Percentiles rank a stretch among this genome's conserved stretches.
These are phyloP conservation scores for Gasterosteus nipponicus DNA, from an alignment of 2,113 vertebrate genomes.

Conservation along the genomic window DNA sequence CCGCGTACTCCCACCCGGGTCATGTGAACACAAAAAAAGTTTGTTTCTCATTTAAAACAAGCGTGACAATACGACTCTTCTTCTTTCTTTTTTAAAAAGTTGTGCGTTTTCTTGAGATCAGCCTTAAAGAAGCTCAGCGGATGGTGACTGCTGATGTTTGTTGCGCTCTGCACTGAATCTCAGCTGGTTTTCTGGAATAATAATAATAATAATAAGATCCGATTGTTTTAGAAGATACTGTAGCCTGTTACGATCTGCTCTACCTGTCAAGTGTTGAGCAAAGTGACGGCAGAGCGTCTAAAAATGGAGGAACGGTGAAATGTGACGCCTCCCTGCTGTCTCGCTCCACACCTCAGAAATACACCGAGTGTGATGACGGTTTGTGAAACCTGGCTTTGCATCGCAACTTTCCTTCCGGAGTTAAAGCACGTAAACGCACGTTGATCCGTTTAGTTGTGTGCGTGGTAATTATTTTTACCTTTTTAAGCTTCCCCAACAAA, in stretches of 20 bases:
- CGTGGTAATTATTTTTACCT: conserved; percentile 79
- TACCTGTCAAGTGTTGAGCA: neutral
- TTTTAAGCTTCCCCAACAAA: conserved; percentile 90
- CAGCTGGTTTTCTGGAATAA: conserved; percentile 43
- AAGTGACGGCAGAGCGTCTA: conserved; percentile 16
- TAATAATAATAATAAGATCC: neutral
- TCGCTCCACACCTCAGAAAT: conserved; percentile 57
- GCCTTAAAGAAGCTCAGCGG: no score
- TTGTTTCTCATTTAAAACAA: conserved; percentile 32
- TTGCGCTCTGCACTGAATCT: conserved; percentile 27
- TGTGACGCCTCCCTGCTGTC: conserved; percentile 27
- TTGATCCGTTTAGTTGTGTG: neutral
- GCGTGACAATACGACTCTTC: neutral
- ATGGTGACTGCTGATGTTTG: no score
- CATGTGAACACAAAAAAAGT: conserved; percentile 15
- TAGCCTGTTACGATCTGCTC: neutral
- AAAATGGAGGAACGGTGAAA: conserved; percentile 16
- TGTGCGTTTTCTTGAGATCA: no score
- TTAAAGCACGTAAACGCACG: neutral
- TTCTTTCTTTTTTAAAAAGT: neutral
- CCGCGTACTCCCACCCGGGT: conserved; percentile 49
- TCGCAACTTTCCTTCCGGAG: neutral
- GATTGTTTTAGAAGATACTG: no score
- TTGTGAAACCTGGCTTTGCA: conserved; percentile 21
- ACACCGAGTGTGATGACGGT: conserved; percentile 29